A percentile compares a stretch with the other conserved stretches of the same genome.
phyloP scores from a whole-genome alignment of 92 coral and sea anemone species.

The Umimayanthus kanabou region DNA sequence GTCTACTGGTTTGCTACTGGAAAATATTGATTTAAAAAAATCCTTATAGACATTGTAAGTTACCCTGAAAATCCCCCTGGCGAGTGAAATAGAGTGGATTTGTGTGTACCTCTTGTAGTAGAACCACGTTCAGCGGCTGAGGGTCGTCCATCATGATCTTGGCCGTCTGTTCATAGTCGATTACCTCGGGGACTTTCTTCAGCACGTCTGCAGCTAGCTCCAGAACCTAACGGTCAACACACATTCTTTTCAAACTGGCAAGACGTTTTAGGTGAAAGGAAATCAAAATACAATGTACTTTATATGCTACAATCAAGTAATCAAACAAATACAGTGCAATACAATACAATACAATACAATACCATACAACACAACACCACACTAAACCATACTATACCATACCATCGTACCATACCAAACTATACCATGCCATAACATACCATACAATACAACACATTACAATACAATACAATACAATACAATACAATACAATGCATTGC shows the following conservation, averaged over 20 bases:
- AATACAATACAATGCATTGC: no score
- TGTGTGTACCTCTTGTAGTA: slow-evolving; percentile 80
- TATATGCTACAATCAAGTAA: not conserved
- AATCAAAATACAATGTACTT: not conserved
- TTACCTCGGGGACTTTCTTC: slow-evolving; percentile 92
- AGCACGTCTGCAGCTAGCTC: slow-evolving; percentile 97
- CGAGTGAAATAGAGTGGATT: not conserved
- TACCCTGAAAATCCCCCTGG: no score
- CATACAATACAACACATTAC: no score
- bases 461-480: no score
- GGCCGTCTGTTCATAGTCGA: slow-evolving; percentile 99
- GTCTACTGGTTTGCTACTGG: no score
- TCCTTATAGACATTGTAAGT: no score
- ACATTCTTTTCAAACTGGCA: not conserved
- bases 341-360: not conserved
- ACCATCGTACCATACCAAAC: not conserved
- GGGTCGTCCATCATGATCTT: slow-evolving; percentile 95
- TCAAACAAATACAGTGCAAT: not conserved
- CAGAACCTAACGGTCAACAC: slow-evolving; percentile 64
- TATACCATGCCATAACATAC: no score
- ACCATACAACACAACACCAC: not conserved
- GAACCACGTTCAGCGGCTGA: slow-evolving; percentile 83
- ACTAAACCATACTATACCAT: not conserved
- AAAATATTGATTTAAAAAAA: no score
- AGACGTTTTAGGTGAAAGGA: not conserved